Evolutionary conservation across 2,113 vertebrate genomes (phyloP).

Genomic region (Nannobrachium achirus): DNA sequence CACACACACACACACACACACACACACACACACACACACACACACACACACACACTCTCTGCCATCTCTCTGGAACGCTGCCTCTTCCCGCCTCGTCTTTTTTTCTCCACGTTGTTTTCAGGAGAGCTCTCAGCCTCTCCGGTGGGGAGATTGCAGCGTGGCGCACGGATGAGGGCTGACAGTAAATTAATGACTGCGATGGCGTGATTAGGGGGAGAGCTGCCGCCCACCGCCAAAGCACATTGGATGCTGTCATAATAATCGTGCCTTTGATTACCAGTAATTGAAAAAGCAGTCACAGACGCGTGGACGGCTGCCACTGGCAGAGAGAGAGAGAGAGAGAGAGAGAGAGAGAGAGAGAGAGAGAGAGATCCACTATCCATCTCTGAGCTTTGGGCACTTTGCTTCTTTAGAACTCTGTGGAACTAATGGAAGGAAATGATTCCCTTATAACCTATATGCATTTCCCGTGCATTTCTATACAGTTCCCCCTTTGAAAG

Average conservation of each 20-base stretch:
- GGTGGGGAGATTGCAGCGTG: slow-evolving; percentile 67
- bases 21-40: slow-evolving; percentile 47
- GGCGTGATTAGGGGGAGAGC: slow-evolving; percentile 79
- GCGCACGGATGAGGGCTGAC: slow-evolving; percentile 75
- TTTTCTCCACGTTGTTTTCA: slow-evolving; percentile 66
- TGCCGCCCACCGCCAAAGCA: slow-evolving; percentile 76
- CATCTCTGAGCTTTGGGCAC: slow-evolving; percentile 22
- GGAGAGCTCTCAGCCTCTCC: slow-evolving; percentile 73
- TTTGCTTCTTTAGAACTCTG: slow-evolving; percentile 29
- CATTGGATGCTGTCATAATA: slow-evolving; percentile 72
- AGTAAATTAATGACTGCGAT: slow-evolving; percentile 83
- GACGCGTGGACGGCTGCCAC: slow-evolving; percentile 56
- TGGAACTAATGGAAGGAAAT: slow-evolving; percentile 42
- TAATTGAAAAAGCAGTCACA: slow-evolving; percentile 71
- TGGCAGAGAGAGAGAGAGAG: slow-evolving; percentile 18
- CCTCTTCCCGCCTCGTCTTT: slow-evolving; percentile 33
- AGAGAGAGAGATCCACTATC: background rate
- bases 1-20: slow-evolving; percentile 30
- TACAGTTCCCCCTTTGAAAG: slow-evolving; percentile 27
- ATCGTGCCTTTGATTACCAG: slow-evolving; percentile 68
- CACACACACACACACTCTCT: slow-evolving; percentile 29
- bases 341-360: slow-evolving; percentile 1
- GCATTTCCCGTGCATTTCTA: no score
- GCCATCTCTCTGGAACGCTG: slow-evolving; percentile 6
- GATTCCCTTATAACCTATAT: slow-evolving; percentile 10